Evolutionary conservation across 37 sponge, comb jelly and placozoan genomes (phyloP).

Genomic region (Ephydatia muelleri): DNA sequence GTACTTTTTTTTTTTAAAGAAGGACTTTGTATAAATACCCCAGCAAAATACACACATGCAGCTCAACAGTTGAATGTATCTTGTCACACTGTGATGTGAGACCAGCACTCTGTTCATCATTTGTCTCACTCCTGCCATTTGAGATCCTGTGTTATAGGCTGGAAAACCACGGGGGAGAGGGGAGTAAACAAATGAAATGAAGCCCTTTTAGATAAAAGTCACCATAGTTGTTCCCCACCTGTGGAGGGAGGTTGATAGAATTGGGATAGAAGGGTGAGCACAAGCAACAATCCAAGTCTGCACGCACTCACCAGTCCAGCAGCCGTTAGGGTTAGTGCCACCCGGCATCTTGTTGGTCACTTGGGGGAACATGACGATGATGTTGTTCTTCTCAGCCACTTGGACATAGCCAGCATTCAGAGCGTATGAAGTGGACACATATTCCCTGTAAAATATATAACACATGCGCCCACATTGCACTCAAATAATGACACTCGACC

Average conservation of each 20-base stretch:
- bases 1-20: too few species aligned
- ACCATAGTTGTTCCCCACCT: conserved; percentile 79
- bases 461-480: too few species aligned
- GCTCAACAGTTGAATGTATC: neutral
- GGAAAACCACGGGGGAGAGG: too few species aligned
- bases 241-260: neutral
- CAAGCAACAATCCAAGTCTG: neutral
- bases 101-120: conserved; percentile 70
- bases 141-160: conserved; percentile 71
- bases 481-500: neutral
- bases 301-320: conserved; percentile 81
- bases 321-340: conserved; percentile 65
- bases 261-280: neutral
- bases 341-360: conserved; percentile 14
- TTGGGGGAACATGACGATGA: conserved; percentile 85
- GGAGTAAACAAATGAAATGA: neutral
- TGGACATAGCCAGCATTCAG: conserved; percentile 66
- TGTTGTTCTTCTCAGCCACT: conserved; percentile 71
- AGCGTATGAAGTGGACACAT: conserved; percentile 47
- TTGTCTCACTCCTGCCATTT: conserved; percentile 68
- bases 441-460: conserved; percentile 22
- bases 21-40: too few species aligned
- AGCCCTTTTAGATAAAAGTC: neutral
- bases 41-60: neutral
- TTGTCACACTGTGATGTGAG: neutral